Percentiles rank a stretch among this genome's conserved stretches.
These are phyloP conservation scores for Campylomormyrus tamandua DNA, from an alignment of 2,113 vertebrate species.

Conservation along the genomic window DNA sequence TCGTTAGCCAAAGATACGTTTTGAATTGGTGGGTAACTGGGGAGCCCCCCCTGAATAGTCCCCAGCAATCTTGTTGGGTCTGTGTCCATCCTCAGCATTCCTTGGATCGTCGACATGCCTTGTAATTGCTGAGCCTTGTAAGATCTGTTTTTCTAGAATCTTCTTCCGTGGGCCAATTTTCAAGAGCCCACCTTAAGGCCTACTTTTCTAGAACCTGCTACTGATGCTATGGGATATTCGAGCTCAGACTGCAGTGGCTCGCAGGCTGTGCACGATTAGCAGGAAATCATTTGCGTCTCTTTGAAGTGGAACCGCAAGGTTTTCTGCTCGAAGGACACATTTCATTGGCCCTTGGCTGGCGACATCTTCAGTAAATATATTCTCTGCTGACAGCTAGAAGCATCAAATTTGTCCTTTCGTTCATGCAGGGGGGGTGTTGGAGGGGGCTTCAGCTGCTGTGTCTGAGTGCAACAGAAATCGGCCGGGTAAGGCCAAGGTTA, in stretches of 20 bases:
- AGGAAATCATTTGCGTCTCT: background rate
- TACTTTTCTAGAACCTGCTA: background rate
- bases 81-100: background rate
- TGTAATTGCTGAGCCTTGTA: background rate
- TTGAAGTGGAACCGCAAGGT: background rate
- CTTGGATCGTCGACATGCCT: background rate
- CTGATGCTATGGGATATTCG: background rate
- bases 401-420: conserved; percentile 3
- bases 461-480: background rate
- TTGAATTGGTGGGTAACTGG: background rate
- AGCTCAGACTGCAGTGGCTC: background rate
- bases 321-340: background rate
- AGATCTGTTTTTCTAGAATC: background rate
- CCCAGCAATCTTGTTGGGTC: background rate
- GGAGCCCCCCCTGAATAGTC: background rate
- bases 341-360: background rate
- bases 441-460: background rate
- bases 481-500: background rate
- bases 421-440: background rate
- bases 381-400: conserved; percentile 10
- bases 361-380: conserved; percentile 4
- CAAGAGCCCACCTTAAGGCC: background rate
- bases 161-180: background rate
- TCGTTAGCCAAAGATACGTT: background rate
- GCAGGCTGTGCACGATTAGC: background rate